These are phyloP conservation scores for Diarsia dahlii DNA, from an alignment of 2,888 invertebrate species.

Conservation along the genomic window DNA sequence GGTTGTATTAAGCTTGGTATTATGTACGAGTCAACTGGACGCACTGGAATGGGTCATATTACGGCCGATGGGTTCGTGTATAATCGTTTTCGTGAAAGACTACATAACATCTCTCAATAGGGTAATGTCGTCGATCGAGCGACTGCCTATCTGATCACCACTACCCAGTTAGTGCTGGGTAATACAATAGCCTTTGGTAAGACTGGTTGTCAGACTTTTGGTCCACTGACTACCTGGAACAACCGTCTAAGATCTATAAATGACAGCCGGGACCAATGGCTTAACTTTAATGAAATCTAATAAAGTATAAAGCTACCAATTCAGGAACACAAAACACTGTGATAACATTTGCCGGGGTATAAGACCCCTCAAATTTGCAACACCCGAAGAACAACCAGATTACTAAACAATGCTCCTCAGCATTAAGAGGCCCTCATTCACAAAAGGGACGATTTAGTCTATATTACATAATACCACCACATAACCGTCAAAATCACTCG, in stretches of 20 bases:
- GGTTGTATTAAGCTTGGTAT: background rate
- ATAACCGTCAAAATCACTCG: slow-evolving; percentile 36
- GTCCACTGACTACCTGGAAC: no score
- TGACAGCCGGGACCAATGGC: background rate
- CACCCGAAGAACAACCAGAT: background rate
- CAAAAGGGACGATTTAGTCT: slow-evolving; percentile 1
- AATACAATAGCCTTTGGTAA: no score
- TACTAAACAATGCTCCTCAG: background rate
- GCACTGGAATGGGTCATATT: no score
- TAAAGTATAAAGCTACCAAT: background rate
- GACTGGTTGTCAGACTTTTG: no score
- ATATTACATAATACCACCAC: slow-evolving; percentile 11
- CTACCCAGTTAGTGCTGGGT: no score
- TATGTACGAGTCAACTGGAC: background rate
- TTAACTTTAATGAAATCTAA: background rate
- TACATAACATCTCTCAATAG: no score
- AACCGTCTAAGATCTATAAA: no score
- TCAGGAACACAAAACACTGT: background rate
- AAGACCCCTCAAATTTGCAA: background rate
- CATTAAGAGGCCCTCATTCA: background rate
- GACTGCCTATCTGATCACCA: no score
- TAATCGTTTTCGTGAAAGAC: no score
- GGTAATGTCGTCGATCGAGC: no score
- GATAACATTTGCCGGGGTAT: background rate
- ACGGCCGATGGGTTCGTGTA: no score